Base-by-base conservation (phyloP, 2,113 vertebrate genomes). In the Ctenodactylus gundi region DNA sequence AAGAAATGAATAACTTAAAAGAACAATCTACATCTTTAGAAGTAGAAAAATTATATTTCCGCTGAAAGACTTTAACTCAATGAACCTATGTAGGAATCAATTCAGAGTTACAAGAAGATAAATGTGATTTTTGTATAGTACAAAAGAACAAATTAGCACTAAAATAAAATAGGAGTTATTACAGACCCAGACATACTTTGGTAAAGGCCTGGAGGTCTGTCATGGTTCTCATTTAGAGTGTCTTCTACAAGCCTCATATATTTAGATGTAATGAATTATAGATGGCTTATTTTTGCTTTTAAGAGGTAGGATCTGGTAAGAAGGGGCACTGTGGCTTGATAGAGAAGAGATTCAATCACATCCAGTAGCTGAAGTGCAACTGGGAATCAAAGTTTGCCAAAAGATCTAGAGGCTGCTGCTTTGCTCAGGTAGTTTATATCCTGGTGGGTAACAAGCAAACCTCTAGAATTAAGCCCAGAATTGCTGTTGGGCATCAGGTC, bases 191-290 rank as follows among this genome's bases (percentile, higher is more conserved):
- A 34, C 39, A 87, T 3, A 53, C 1, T 7, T 62, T 0, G 7
- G 10, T 49, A 44, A 85, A 39, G 3, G 14, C 11, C 6, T n/a
- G 2, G 0, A 6, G 1, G 0, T 39, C 65, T 80, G n/a, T n/a
- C n/a, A n/a, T n/a, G n/a, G n/a, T n/a, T n/a, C n/a, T n/a, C n/a
- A n/a, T n/a, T n/a, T n/a, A n/a, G n/a, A n/a, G n/a, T n/a, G n/a
- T n/a, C n/a, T n/a, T n/a, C n/a, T n/a, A n/a, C n/a, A n/a, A n/a
- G n/a, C n/a, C n/a, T n/a, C n/a, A n/a, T n/a, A n/a, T n/a, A n/a
- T n/a, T n/a, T n/a, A n/a, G n/a, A n/a, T n/a, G n/a, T n/a, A n/a
- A n/a, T n/a, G n/a, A n/a, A n/a, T n/a, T n/a, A n/a, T n/a, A n/a
- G n/a, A n/a, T n/a, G n/a, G n/a, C n/a, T n/a, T n/a, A n/a, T n/a